phyloP scores from a whole-genome alignment of 2,797 vertebrate species.

The Coranthus polyacanthus region DNA sequence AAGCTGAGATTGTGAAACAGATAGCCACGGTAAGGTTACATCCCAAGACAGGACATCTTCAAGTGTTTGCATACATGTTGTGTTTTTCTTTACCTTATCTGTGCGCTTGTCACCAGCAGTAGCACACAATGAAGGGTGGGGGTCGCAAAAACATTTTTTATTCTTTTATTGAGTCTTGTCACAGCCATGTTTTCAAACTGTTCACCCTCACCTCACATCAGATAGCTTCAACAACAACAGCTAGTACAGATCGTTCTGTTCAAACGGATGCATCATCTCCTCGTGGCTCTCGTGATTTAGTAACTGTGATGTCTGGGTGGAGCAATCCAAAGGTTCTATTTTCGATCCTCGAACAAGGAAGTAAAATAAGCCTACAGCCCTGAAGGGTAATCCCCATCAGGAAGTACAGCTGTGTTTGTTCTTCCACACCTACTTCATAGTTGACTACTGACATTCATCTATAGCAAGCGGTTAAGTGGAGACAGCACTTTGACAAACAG shows the following conservation, averaged over 20 bases:
- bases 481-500: conserved; percentile 23
- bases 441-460: conserved; percentile 34
- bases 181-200: not conserved
- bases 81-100: not conserved
- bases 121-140: not conserved
- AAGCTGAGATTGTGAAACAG: conserved; percentile 17
- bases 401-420: conserved; percentile 76
- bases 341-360: conserved; percentile 69
- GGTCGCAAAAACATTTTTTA: too few relatives aligned
- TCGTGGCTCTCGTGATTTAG: conserved; percentile 30
- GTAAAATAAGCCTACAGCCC: conserved; percentile 54
- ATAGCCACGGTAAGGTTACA: too few relatives aligned
- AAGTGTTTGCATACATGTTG: not conserved
- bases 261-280: conserved; percentile 15
- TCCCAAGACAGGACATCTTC: not conserved
- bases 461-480: conserved; percentile 31
- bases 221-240: not conserved
- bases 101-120: not conserved
- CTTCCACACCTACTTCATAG: conserved; percentile 44
- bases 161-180: too few relatives aligned
- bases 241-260: not conserved
- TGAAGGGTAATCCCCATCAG: conserved; percentile 80
- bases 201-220: not conserved
- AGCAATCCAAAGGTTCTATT: conserved; percentile 59
- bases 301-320: conserved; percentile 37